Conservation (phyloP, 2,797 vertebrate genomes). For the Danio tinwini region DNA sequence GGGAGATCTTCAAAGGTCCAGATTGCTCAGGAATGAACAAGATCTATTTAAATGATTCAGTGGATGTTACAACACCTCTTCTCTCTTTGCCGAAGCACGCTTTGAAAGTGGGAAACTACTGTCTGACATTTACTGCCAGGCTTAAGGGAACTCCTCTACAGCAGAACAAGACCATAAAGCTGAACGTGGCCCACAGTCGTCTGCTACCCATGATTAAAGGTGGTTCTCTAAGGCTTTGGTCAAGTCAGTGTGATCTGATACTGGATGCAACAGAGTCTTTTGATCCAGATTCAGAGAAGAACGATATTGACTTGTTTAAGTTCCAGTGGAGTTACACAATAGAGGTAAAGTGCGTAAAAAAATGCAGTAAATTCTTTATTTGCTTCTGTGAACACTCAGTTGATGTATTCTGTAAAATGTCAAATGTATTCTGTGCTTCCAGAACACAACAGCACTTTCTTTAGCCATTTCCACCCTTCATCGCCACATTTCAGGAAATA, state of each 20-base stretch:
- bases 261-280: slow-evolving; percentile 78
- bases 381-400: background rate
- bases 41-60: slow-evolving; percentile 54
- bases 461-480: background rate
- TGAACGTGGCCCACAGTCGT: slow-evolving; percentile 73
- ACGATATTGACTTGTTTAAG: slow-evolving; percentile 63
- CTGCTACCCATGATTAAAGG: slow-evolving; percentile 78
- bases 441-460: slow-evolving; percentile 32
- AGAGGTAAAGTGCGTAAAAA: slow-evolving; percentile 61
- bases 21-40: slow-evolving; percentile 56
- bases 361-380: background rate
- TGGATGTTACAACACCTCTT: slow-evolving; percentile 66
- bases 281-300: slow-evolving; percentile 74
- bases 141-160: slow-evolving; percentile 74
- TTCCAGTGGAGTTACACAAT: slow-evolving; percentile 73
- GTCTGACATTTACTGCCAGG: slow-evolving; percentile 73
- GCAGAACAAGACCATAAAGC: slow-evolving; percentile 50
- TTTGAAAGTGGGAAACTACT: slow-evolving; percentile 74
- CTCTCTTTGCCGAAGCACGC: slow-evolving; percentile 73
- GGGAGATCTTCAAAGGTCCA: slow-evolving; percentile 72
- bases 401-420: background rate
- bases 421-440: slow-evolving; percentile 36
- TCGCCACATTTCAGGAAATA: slow-evolving; percentile 48
- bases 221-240: slow-evolving; percentile 76
- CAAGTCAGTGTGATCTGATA: slow-evolving; percentile 70